Percentiles rank a stretch among this genome's conserved stretches.
phyloP scores from a whole-genome alignment of 2,797 vertebrate genomes.

The Acridotheres tristis region DNA sequence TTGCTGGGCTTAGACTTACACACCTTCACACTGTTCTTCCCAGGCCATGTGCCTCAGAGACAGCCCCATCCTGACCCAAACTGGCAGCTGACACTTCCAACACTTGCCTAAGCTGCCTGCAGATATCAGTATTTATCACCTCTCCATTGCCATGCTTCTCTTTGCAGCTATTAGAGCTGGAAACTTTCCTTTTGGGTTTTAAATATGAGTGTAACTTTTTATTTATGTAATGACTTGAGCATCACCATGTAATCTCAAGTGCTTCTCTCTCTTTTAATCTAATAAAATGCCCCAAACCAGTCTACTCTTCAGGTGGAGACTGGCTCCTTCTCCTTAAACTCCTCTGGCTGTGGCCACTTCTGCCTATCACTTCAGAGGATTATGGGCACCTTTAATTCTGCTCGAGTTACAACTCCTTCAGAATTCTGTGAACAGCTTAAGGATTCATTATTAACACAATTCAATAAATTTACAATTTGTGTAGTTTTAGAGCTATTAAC shows the following conservation, averaged over 20 bases:
- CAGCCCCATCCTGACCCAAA: not conserved
- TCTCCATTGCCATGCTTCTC: not conserved
- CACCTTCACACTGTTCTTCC: not conserved
- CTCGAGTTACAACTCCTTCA: not conserved
- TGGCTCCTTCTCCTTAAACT: not conserved
- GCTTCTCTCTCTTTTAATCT: not conserved
- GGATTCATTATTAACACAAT: constrained; percentile 70
- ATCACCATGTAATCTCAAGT: not conserved
- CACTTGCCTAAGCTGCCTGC: not conserved
- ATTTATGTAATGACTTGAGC: not conserved
- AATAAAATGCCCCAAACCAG: not conserved
- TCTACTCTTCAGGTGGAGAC: not conserved
- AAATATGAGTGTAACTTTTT: not conserved
- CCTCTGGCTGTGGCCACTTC: not conserved
- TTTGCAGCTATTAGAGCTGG: not conserved
- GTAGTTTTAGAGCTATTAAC: constrained; percentile 73
- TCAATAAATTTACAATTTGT: constrained; percentile 75
- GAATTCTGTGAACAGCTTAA: constrained; percentile 31
- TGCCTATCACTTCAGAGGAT: not conserved
- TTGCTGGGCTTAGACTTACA: not conserved
- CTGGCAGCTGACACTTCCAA: not conserved
- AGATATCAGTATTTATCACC: not conserved
- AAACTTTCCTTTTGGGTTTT: not conserved
- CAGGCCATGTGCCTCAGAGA: not conserved
- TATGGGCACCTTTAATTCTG: constrained; percentile 5